These are phyloP conservation scores for Xenentodon cancila DNA, from an alignment of 2,797 vertebrate genomes.

Conservation along the genomic window DNA sequence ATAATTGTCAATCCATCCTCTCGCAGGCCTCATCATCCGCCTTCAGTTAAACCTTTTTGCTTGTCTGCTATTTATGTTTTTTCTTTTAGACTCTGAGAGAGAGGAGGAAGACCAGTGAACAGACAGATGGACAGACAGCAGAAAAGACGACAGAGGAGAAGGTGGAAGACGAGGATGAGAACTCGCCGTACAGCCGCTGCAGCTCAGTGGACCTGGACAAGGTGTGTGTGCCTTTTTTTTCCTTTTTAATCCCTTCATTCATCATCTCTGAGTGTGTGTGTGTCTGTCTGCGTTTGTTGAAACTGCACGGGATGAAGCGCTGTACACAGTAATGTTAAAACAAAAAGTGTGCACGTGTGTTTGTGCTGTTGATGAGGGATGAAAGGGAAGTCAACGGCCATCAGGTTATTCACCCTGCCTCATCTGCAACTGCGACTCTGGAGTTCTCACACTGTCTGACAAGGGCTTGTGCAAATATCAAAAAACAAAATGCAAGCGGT, in stretches of 20 bases:
- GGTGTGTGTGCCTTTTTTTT: constrained; percentile 41
- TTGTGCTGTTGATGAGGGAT: not conserved
- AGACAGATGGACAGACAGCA: constrained; percentile 17
- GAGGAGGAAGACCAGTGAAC: constrained; percentile 54
- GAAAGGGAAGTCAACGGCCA: constrained; percentile 25
- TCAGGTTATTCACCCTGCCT: constrained; percentile 62
- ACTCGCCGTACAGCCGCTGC: constrained; percentile 55
- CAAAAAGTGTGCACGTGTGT: not conserved
- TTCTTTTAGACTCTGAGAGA: constrained; percentile 58
- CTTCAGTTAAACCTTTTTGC: not conserved
- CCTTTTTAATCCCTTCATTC: not conserved
- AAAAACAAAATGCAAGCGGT: not conserved
- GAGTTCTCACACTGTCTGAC: constrained; percentile 30
- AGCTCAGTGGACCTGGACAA: constrained; percentile 74
- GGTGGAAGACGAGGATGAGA: constrained; percentile 32
- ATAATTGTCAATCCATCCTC: not conserved
- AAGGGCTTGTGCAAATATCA: constrained; percentile 5
- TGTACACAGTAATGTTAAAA: constrained; percentile 1
- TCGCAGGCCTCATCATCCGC: too few species aligned
- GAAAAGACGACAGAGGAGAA: constrained; percentile 10
- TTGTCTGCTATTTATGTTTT: not conserved
- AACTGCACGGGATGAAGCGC: not conserved
- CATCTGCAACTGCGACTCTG: constrained; percentile 10
- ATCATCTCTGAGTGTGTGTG: not conserved
- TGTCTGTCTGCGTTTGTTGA: constrained; percentile 31